Conservation (phyloP, 2,113 vertebrate species). For the Amia ocellicauda region DNA sequence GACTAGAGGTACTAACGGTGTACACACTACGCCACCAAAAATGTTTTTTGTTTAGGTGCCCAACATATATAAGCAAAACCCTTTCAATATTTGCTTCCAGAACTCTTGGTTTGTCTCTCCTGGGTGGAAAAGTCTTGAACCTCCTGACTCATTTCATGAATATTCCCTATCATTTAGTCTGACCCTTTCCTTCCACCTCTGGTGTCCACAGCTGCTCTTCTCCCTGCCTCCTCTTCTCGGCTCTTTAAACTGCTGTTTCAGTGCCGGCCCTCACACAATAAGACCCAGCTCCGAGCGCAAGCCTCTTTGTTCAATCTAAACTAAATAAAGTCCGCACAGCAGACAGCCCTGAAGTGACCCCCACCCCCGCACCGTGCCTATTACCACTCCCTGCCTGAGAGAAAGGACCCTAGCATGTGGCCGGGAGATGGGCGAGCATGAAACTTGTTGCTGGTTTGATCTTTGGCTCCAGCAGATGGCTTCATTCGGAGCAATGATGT, state of each 20-base stretch:
- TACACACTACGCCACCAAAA: too few relatives aligned
- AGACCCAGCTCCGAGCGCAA: not conserved
- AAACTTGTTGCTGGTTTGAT: not conserved
- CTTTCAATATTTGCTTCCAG: too few relatives aligned
- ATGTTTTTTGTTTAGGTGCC: too few relatives aligned
- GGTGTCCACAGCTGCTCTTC: not conserved
- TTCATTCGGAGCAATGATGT: not conserved
- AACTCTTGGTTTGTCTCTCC: too few relatives aligned
- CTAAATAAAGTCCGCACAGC: not conserved
- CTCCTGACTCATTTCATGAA: not conserved
- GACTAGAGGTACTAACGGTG: too few relatives aligned
- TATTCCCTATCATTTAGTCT: not conserved
- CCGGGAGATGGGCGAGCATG: not conserved
- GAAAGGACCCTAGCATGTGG: not conserved
- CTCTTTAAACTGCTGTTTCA: not conserved
- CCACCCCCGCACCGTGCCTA: not conserved
- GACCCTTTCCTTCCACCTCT: too few relatives aligned
- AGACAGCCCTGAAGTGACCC: not conserved
- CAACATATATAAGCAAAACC: too few relatives aligned
- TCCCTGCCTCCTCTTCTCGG: not conserved
- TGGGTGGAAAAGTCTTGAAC: not conserved
- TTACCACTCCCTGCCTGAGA: not conserved
- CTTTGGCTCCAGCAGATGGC: conserved; percentile 6
- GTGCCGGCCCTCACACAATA: not conserved
- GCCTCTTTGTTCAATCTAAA: not conserved